These are phyloP conservation scores for Gobius niger DNA, from an alignment of 2,113 vertebrate species.

Conservation along the genomic window DNA sequence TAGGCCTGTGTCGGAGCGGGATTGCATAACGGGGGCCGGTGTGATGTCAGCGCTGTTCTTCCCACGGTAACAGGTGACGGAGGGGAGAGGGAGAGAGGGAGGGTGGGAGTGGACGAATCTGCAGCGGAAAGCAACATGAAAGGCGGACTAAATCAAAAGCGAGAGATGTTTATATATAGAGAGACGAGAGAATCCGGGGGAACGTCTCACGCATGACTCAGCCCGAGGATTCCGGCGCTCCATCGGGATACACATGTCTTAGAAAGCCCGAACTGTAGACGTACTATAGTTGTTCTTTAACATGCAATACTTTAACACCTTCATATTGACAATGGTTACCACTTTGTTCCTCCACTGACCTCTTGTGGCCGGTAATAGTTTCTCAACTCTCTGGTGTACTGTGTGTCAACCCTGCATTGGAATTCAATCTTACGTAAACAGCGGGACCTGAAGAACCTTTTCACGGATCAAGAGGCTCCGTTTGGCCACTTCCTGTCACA, in stretches of 20 bases:
- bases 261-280: too few relatives aligned
- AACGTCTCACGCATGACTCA: background rate
- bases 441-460: too few relatives aligned
- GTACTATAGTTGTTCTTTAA: too few relatives aligned
- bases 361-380: too few relatives aligned
- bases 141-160: background rate
- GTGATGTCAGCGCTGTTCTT: slow-evolving; percentile 70
- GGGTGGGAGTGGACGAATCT: background rate
- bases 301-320: too few relatives aligned
- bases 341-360: too few relatives aligned
- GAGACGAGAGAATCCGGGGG: background rate
- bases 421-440: too few relatives aligned
- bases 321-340: too few relatives aligned
- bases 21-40: slow-evolving; percentile 61
- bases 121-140: slow-evolving; percentile 7
- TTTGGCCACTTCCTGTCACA: too few relatives aligned
- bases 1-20: slow-evolving; percentile 35
- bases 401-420: too few relatives aligned
- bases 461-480: too few relatives aligned
- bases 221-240: background rate
- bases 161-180: background rate
- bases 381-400: too few relatives aligned
- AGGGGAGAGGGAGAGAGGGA: slow-evolving; percentile 10
- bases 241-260: background rate
- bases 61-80: slow-evolving; percentile 64